Conservation (phyloP, 2,888 invertebrate genomes). For the Limnephilus rhombicus region DNA sequence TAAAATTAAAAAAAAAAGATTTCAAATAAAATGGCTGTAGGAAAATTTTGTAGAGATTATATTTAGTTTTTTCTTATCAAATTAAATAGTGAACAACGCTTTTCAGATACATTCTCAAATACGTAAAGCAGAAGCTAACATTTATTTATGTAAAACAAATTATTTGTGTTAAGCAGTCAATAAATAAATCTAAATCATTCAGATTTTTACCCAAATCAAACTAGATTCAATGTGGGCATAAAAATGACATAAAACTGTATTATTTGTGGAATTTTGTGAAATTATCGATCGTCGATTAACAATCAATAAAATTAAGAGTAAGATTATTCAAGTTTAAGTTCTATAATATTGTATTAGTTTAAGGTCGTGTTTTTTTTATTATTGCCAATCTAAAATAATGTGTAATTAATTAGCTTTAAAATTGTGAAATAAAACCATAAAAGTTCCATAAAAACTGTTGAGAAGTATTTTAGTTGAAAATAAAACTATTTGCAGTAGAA, state of each 20-base stretch:
- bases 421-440: conserved; percentile 30
- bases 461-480: conserved; percentile 19
- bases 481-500: conserved; percentile 11
- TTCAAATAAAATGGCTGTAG: not conserved
- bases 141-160: too few species aligned
- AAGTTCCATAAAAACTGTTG: conserved; percentile 8
- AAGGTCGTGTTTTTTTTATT: not conserved
- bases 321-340: not conserved
- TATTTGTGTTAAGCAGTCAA: not conserved
- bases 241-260: not conserved
- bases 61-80: not conserved
- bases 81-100: not conserved
- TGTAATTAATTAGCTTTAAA: conserved; percentile 22
- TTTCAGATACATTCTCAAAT: not conserved
- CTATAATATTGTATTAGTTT: not conserved
- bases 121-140: not conserved
- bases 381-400: not conserved
- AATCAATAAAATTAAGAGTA: too few species aligned
- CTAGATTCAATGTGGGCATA: not conserved
- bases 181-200: not conserved
- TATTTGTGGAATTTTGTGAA: not conserved
- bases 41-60: not conserved
- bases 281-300: not conserved
- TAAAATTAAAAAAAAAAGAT: not conserved
- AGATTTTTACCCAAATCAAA: not conserved